Percentiles rank a stretch among this genome's conserved stretches.
Evolutionary conservation across 2,888 invertebrate species (phyloP).

Genomic region (Agriopis aurantiaria): DNA sequence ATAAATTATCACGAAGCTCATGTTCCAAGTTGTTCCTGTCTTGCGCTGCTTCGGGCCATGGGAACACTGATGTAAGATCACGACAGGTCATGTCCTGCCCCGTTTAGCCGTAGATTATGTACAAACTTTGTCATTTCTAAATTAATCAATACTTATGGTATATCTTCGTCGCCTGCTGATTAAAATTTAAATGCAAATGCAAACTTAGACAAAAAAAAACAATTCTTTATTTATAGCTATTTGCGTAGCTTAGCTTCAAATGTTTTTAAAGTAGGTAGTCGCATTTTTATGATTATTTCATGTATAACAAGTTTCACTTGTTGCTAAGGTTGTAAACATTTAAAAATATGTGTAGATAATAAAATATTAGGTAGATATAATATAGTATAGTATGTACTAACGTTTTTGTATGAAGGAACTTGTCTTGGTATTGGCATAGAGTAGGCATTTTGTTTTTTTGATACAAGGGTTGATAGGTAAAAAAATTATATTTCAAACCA

Average conservation of each 20-base stretch:
- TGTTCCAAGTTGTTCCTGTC: conserved; percentile 70
- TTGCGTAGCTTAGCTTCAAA: conserved; percentile 12
- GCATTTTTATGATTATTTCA: conserved; percentile 13
- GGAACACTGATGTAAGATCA: conserved; percentile 57
- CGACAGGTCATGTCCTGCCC: conserved; percentile 21
- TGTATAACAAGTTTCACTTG: conserved; percentile 13
- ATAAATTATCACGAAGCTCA: conserved; percentile 83
- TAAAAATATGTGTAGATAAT: neutral
- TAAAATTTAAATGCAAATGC: conserved; percentile 10
- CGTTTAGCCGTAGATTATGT: conserved; percentile 2
- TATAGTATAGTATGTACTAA: neutral
- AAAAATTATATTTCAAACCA: no score
- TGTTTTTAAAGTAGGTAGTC: conserved; percentile 7
- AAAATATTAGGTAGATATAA: neutral
- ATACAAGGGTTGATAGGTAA: no score
- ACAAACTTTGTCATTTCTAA: neutral
- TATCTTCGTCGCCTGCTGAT: neutral
- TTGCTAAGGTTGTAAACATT: conserved; percentile 10
- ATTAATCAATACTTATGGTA: neutral
- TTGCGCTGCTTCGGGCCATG: conserved; percentile 68
- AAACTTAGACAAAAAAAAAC: neutral
- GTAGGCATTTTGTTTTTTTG: no score
- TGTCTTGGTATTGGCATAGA: no score
- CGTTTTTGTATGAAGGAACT: no score
- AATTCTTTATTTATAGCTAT: neutral